A percentile compares a stretch with the other conserved stretches of the same genome.
Evolutionary conservation across 2,888 invertebrate species (phyloP).

Genomic region (Pharmacophagus antenor): DNA sequence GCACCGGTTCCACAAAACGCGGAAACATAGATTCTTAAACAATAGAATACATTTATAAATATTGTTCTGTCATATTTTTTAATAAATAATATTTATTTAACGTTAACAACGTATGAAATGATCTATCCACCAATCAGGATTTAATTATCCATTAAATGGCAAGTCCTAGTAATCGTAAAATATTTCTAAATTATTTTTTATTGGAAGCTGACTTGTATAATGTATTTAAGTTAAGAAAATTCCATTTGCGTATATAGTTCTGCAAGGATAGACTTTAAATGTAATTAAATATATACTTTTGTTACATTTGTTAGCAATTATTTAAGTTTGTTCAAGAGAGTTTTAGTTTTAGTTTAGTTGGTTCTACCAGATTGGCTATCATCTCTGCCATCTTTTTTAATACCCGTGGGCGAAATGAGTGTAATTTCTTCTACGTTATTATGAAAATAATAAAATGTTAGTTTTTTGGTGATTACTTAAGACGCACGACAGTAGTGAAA

Average conservation of each 20-base stretch:
- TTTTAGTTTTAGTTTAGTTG: too few species aligned
- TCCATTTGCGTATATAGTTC: neutral
- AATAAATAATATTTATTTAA: too few species aligned
- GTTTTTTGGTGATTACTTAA: too few species aligned
- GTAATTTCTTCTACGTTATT: too few species aligned
- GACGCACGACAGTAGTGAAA: too few species aligned
- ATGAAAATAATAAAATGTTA: neutral
- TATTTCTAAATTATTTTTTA: too few species aligned
- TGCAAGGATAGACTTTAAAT: neutral
- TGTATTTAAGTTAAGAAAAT: neutral
- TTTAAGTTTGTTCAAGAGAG: neutral
- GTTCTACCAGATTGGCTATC: neutral
- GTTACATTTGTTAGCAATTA: neutral
- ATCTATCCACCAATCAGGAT: too few species aligned
- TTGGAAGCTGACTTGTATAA: too few species aligned
- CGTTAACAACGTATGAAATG: too few species aligned
- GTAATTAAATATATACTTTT: neutral
- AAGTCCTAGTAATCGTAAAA: too few species aligned
- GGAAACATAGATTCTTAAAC: constrained; percentile 82
- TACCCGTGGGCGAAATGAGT: neutral
- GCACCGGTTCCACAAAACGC: constrained; percentile 92
- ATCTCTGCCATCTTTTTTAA: neutral
- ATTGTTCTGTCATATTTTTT: neutral
- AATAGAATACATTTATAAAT: constrained; percentile 34
- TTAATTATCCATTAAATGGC: too few species aligned